Conservation (phyloP, 2,888 invertebrate genomes). For the Galeopsomyia nigrocyanea region DNA sequence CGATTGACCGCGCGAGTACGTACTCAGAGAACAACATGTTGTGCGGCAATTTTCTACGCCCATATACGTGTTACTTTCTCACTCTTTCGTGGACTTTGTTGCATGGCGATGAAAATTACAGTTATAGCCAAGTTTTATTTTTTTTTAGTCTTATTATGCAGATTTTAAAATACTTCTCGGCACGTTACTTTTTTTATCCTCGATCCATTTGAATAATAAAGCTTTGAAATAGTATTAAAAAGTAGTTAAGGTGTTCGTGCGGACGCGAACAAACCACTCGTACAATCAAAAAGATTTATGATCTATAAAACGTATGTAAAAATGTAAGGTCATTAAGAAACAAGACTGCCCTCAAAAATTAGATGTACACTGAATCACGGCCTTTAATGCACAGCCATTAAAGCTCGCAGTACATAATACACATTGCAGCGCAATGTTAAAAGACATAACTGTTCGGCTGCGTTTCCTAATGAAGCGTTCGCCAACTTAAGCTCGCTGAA, state of each 20-base stretch:
- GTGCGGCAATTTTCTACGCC: slow-evolving; percentile 21
- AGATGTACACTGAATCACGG: neutral
- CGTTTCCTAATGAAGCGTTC: slow-evolving; percentile 17
- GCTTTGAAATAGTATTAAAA: too few relatives aligned
- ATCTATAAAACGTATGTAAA: slow-evolving; percentile 8
- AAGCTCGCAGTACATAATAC: neutral
- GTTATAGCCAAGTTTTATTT: too few relatives aligned
- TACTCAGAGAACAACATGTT: slow-evolving; percentile 9
- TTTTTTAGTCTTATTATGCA: too few relatives aligned
- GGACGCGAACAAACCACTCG: too few relatives aligned
- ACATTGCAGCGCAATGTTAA: slow-evolving; percentile 15
- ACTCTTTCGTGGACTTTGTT: too few relatives aligned
- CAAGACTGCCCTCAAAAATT: neutral
- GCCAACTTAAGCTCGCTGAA: neutral
- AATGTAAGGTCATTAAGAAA: slow-evolving; percentile 14
- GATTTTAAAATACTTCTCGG: too few relatives aligned
- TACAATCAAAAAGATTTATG: slow-evolving; percentile 18
- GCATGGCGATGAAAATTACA: too few relatives aligned
- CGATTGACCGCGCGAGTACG: slow-evolving; percentile 6
- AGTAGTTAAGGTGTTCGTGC: too few relatives aligned
- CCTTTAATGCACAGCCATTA: slow-evolving; percentile 8
- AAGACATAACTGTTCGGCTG: slow-evolving; percentile 23
- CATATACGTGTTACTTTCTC: too few relatives aligned
- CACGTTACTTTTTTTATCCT: too few relatives aligned
- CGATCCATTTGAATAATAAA: too few relatives aligned